Evolutionary conservation across 2,797 vertebrate genomes (phyloP), one percentile per base, ranked within the genome.

Genomic region (Alosa sapidissima): DNA sequence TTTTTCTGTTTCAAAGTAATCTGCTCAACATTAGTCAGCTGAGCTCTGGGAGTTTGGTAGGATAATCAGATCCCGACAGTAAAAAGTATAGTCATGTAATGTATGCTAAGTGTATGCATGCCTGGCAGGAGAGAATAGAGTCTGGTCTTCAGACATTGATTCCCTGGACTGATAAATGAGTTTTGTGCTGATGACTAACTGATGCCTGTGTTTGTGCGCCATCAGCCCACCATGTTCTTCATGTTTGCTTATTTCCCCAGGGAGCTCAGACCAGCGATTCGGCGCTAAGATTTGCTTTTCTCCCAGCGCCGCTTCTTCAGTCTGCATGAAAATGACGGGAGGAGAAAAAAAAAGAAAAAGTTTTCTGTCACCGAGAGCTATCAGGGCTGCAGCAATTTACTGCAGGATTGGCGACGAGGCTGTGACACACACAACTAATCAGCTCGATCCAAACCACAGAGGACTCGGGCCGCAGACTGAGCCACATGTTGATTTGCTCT

Each of bases 221-320:
- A 78, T 78, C 72, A 78, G 72, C 72, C 41, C 72, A 78, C 72
- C 9, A 78, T 47, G 36, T 78, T 78, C 72, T 78, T 78, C 72
- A 78, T 78, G 72, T 78, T 78, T 78, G 72, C 72, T 78, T 78
- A 78, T 78, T 78, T 78, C 72, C 72, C 72, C 41, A 78, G 72
- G 72, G 72, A 78, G 72, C 72, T 78, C 72, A 19, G 16, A 45
- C 6, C 5, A 41, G 36, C 41, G 72, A 47, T 47, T 78, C 72
- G 72, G 72, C 72, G 2, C 19, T 78, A 47, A 47, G 72, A 78
- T 78, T 78, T 78, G 36, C 16, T 78, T 78, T 47, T 47, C 16
- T 21, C 72, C 72, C 72, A 78, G 72, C 36, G 21, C 5, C 36
- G 36, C 72, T 47, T 78, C 72, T 19, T 78, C 72, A 19, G 41